Conservation (phyloP, 2,797 vertebrate species). For the Myotis myotis region DNA sequence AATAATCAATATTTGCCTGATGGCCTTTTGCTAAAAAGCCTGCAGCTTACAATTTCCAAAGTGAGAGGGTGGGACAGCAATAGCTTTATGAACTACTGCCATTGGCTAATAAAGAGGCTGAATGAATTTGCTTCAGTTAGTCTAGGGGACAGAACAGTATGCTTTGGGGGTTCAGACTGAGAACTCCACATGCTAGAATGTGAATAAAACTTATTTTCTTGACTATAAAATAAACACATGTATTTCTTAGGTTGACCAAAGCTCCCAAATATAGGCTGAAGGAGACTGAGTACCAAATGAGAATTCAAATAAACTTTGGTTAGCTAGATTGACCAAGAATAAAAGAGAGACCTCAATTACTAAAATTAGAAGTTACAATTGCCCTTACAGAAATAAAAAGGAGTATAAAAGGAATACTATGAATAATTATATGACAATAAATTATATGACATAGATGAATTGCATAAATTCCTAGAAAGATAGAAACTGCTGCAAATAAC, state of each 20-base stretch:
- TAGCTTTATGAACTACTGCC: not conserved
- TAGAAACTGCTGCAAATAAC: not conserved
- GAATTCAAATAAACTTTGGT: slow-evolving; percentile 17
- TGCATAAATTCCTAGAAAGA: slow-evolving; percentile 51
- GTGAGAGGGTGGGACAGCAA: not conserved
- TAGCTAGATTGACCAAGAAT: not conserved
- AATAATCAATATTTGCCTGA: slow-evolving; percentile 38
- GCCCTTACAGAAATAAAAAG: slow-evolving; percentile 27
- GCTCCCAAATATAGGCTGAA: slow-evolving; percentile 37
- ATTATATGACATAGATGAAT: slow-evolving; percentile 32
- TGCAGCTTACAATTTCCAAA: slow-evolving; percentile 41
- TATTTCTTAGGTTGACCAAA: slow-evolving; percentile 21
- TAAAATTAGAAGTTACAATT: slow-evolving; percentile 47
- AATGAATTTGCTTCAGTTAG: slow-evolving; percentile 37
- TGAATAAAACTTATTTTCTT: slow-evolving; percentile 29
- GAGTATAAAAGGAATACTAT: slow-evolving; percentile 37
- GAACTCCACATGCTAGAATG: not conserved
- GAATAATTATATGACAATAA: slow-evolving; percentile 16
- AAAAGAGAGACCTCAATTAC: slow-evolving; percentile 11
- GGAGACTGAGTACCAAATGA: not conserved
- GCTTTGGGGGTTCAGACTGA: not conserved
- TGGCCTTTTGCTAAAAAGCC: slow-evolving; percentile 1
- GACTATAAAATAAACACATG: slow-evolving; percentile 20
- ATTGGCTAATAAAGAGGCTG: not conserved
- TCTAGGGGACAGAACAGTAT: not conserved